Conservation (phyloP, 1,140 invertebrate genomes). For the Mactra quadrangularis region DNA sequence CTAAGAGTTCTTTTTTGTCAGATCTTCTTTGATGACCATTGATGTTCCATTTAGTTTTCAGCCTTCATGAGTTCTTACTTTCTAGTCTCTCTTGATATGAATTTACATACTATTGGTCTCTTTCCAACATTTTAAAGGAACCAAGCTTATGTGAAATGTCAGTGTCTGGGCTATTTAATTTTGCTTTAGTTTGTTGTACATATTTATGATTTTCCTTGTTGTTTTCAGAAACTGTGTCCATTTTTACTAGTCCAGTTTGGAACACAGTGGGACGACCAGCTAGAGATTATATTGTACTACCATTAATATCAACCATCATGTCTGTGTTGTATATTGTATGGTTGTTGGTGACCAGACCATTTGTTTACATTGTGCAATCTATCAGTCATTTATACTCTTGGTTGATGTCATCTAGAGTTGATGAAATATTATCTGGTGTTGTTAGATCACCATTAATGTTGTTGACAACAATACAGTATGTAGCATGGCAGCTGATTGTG, state of each 20-base stretch:
- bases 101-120: too few species aligned
- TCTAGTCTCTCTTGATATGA: too few species aligned
- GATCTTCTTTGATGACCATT: too few species aligned
- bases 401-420: slow-evolving; percentile 46
- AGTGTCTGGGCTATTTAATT: too few species aligned
- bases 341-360: slow-evolving; percentile 25
- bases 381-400: slow-evolving; percentile 13
- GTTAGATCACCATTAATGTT: slow-evolving; percentile 27
- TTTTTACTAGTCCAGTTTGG: slow-evolving; percentile 59
- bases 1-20: too few species aligned
- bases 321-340: slow-evolving; percentile 33
- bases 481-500: slow-evolving; percentile 55
- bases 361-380: slow-evolving; percentile 20
- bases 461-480: slow-evolving; percentile 25
- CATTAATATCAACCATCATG: slow-evolving; percentile 2
- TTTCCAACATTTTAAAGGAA: too few species aligned
- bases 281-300: slow-evolving; percentile 30
- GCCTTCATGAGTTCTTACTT: too few species aligned
- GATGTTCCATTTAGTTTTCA: too few species aligned
- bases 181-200: too few species aligned
- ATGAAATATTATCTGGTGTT: not conserved
- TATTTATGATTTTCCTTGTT: not conserved
- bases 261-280: slow-evolving; percentile 41
- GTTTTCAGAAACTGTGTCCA: slow-evolving; percentile 65
- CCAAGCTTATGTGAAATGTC: too few species aligned